These are phyloP conservation scores for Caenorhabditis tropicalis DNA, from an alignment of 1,140 invertebrate genomes.

Conservation along the genomic window DNA sequence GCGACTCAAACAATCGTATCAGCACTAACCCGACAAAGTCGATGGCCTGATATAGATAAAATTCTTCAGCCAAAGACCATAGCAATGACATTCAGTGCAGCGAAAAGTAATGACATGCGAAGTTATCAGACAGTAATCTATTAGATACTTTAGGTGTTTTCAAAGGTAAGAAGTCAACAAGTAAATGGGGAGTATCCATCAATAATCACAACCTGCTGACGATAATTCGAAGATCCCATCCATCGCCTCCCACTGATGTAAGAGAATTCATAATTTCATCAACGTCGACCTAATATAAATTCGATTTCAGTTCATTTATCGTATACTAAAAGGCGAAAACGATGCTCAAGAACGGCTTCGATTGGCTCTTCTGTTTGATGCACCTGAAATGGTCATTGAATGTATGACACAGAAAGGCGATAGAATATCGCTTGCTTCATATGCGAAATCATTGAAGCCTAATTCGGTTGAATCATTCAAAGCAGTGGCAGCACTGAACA, in stretches of 20 bases:
- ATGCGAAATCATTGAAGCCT: not conserved
- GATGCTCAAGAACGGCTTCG: constrained; percentile 29
- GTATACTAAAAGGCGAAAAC: constrained; percentile 4
- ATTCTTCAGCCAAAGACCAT: not conserved
- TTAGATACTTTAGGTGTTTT: not conserved
- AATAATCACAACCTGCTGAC: constrained; percentile 36
- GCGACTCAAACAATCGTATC: constrained; percentile 14
- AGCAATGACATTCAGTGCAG: constrained; percentile 14
- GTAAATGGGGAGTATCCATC: constrained; percentile 34
- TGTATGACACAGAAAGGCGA: constrained; percentile 38
- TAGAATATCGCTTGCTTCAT: not conserved
- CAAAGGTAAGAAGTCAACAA: constrained; percentile 27
- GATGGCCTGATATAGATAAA: constrained; percentile 26
- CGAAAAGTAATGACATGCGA: not conserved
- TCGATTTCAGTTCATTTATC: constrained; percentile 5
- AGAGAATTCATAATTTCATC: not conserved
- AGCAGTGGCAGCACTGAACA: not conserved
- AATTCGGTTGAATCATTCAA: constrained; percentile 24
- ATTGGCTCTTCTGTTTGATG: constrained; percentile 18
- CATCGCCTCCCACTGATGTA: constrained; percentile 12
- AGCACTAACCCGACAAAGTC: not conserved
- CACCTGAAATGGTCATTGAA: constrained; percentile 29
- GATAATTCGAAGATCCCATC: not conserved
- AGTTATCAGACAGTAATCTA: not conserved
- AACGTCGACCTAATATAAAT: not conserved